Evolutionary conservation across 2,888 invertebrate genomes (phyloP).

Genomic region (Drosophila yooni): DNA sequence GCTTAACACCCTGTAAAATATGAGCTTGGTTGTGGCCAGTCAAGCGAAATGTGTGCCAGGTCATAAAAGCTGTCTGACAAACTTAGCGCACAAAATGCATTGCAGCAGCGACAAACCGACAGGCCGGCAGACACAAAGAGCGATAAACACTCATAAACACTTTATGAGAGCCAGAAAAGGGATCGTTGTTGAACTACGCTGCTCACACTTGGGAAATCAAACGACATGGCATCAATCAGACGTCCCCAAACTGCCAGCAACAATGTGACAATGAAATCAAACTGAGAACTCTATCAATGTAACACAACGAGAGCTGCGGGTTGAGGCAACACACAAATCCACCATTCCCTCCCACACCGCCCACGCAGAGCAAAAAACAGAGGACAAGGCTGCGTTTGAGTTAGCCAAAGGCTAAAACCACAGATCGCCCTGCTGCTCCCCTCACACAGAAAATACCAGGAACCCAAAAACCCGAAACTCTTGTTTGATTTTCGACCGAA

Average conservation of each 20-base stretch:
- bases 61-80: slow-evolving; percentile 63
- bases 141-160: slow-evolving; percentile 66
- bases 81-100: slow-evolving; percentile 46
- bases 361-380: slow-evolving; percentile 9
- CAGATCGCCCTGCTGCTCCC: slow-evolving; percentile 17
- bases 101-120: slow-evolving; percentile 16
- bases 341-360: not conserved
- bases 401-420: slow-evolving; percentile 63
- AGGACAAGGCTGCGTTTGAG: slow-evolving; percentile 38
- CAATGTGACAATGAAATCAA: slow-evolving; percentile 77
- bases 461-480: slow-evolving; percentile 32
- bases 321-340: slow-evolving; percentile 7
- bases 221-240: slow-evolving; percentile 68
- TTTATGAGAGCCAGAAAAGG: slow-evolving; percentile 63
- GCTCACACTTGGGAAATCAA: slow-evolving; percentile 72
- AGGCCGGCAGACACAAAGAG: slow-evolving; percentile 13
- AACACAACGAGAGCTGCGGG: slow-evolving; percentile 28
- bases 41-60: slow-evolving; percentile 42
- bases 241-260: slow-evolving; percentile 49
- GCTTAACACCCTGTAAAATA: slow-evolving; percentile 76
- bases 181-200: slow-evolving; percentile 18
- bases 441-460: slow-evolving; percentile 3
- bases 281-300: slow-evolving; percentile 46
- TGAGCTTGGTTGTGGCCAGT: slow-evolving; percentile 49
- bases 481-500: slow-evolving; percentile 37